Conservation (phyloP, 2,797 vertebrate genomes). For the Pampus argenteus region DNA sequence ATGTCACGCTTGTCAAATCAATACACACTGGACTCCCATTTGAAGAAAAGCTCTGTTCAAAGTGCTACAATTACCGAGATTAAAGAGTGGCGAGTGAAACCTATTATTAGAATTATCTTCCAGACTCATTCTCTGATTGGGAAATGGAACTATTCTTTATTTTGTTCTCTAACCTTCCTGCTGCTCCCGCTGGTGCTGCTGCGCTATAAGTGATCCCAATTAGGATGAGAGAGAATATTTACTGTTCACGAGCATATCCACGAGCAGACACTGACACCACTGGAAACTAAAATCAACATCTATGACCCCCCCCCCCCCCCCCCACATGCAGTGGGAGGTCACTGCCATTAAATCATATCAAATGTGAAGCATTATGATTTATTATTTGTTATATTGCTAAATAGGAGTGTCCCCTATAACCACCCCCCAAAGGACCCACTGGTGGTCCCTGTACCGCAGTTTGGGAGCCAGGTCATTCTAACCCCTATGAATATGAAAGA, state of each 20-base stretch:
- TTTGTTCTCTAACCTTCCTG: background rate
- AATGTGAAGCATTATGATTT: background rate
- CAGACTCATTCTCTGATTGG: background rate
- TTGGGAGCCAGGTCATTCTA: background rate
- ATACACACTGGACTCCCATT: background rate
- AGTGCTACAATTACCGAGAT: background rate
- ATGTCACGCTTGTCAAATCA: background rate
- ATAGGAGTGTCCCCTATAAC: background rate
- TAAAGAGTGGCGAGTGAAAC: background rate
- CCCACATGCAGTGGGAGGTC: background rate
- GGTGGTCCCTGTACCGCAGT: slow-evolving; percentile 13
- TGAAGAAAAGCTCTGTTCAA: background rate
- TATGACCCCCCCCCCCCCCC: background rate
- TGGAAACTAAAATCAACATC: background rate
- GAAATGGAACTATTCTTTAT: slow-evolving; percentile 2
- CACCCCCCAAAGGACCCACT: background rate
- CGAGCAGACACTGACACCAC: background rate
- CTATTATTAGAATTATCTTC: background rate
- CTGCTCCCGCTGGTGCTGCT: background rate
- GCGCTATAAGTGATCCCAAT: slow-evolving; percentile 11
- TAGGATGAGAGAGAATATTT: background rate
- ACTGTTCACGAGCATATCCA: background rate
- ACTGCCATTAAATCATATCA: background rate
- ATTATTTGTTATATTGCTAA: slow-evolving; percentile 5
- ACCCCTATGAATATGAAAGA: slow-evolving; percentile 29